These are phyloP conservation scores for Xerus rutilus DNA, from an alignment of 2,797 vertebrate species.

Conservation along the genomic window DNA sequence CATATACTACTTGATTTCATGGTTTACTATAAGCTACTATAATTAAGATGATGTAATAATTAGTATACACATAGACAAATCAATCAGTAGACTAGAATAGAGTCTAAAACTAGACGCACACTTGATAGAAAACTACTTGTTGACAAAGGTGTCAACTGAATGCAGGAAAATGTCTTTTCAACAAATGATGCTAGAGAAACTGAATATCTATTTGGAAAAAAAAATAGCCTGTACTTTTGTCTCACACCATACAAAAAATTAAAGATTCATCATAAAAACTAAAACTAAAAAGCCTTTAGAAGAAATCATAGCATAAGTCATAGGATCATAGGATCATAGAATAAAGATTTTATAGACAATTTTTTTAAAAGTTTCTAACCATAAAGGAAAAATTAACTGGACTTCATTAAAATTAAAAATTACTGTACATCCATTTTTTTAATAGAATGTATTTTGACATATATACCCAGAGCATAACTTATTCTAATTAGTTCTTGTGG, in stretches of 20 bases:
- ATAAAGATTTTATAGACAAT: background rate
- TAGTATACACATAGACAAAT: background rate
- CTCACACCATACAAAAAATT: background rate
- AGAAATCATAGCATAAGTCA: background rate
- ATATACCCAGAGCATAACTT: too few species aligned
- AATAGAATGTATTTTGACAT: too few species aligned
- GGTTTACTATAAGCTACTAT: background rate
- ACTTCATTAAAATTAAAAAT: slow-evolving; percentile 17
- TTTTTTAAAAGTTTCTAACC: background rate
- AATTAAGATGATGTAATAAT: background rate
- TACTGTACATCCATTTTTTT: too few species aligned
- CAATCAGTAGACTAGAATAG: background rate
- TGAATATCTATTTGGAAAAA: background rate
- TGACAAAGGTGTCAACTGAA: background rate
- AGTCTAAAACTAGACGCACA: background rate
- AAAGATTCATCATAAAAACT: background rate
- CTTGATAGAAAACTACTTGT: background rate
- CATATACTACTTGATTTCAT: background rate
- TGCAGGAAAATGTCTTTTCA: background rate
- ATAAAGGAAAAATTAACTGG: background rate
- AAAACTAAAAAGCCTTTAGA: background rate
- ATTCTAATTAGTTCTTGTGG: too few species aligned
- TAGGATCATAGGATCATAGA: background rate
- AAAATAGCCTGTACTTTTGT: slow-evolving; percentile 4
- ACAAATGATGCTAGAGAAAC: background rate